Conservation (phyloP, 2,113 vertebrate genomes). For the Garra rufa region DNA sequence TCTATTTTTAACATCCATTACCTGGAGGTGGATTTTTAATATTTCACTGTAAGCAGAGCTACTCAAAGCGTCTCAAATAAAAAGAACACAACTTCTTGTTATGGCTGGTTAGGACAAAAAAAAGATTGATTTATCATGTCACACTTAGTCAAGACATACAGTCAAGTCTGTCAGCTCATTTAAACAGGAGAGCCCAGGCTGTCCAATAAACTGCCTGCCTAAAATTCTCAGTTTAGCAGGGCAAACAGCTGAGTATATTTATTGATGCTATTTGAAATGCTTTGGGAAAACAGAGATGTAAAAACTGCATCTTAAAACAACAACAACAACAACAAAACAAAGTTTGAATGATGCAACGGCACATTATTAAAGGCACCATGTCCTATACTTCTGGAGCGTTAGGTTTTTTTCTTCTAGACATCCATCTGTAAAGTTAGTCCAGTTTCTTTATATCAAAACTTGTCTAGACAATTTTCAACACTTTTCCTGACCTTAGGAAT, state of each 20-base stretch:
- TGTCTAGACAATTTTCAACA: neutral
- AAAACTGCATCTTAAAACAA: neutral
- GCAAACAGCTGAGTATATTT: constrained; percentile 1
- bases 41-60: neutral
- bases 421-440: neutral
- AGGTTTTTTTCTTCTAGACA: neutral
- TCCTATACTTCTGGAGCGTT: neutral
- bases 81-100: neutral
- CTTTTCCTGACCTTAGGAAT: neutral
- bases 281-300: neutral
- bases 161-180: neutral
- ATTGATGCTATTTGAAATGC: constrained; percentile 13
- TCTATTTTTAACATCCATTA: neutral
- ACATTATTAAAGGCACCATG: neutral
- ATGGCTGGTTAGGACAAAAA: neutral
- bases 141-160: neutral
- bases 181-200: neutral
- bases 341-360: neutral
- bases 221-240: constrained; percentile 7
- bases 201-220: neutral
- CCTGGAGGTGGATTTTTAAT: neutral
- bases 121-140: no score
- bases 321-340: neutral
- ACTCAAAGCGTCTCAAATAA: neutral
- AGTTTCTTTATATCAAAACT: neutral